Percentiles rank a stretch among this genome's conserved stretches.
Conservation (phyloP, 2,888 invertebrate genomes). For the Tridacna crocea region DNA sequence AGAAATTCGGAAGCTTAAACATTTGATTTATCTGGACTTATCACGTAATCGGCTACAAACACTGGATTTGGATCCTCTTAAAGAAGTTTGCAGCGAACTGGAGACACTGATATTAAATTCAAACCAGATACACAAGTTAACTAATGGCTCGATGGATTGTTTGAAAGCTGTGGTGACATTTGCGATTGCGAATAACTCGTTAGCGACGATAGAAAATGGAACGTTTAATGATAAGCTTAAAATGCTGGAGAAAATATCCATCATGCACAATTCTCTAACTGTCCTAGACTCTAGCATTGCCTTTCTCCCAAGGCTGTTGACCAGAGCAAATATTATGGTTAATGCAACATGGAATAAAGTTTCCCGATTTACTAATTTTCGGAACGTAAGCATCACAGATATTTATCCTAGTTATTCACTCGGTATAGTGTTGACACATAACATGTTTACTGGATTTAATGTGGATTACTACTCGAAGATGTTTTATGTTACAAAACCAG, state of each 20-base stretch:
- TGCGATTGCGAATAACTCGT: constrained; percentile 29
- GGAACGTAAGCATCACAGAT: constrained; percentile 26
- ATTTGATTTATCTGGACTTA: constrained; percentile 30
- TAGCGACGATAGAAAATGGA: constrained; percentile 36
- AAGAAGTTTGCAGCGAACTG: constrained; percentile 25
- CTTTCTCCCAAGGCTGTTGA: neutral
- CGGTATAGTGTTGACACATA: constrained; percentile 20
- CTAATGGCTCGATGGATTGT: constrained; percentile 37
- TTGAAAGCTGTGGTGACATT: constrained; percentile 26
- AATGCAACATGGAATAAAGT: constrained; percentile 45
- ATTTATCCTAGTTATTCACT: neutral
- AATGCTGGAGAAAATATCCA: constrained; percentile 12
- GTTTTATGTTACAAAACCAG: constrained; percentile 29
- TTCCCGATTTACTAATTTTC: constrained; percentile 33
- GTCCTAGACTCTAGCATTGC: constrained; percentile 31
- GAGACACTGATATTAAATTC: constrained; percentile 21
- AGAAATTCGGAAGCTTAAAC: constrained; percentile 18
- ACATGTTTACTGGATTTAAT: constrained; percentile 37
- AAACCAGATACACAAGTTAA: constrained; percentile 34
- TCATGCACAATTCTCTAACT: constrained; percentile 38
- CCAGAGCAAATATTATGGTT: neutral
- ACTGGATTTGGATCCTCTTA: constrained; percentile 6
- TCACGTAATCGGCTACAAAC: constrained; percentile 32
- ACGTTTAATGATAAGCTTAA: constrained; percentile 38
- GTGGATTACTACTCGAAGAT: constrained; percentile 17